Conservation (phyloP, 2,113 vertebrate species). For the Arenaria interpres region DNA sequence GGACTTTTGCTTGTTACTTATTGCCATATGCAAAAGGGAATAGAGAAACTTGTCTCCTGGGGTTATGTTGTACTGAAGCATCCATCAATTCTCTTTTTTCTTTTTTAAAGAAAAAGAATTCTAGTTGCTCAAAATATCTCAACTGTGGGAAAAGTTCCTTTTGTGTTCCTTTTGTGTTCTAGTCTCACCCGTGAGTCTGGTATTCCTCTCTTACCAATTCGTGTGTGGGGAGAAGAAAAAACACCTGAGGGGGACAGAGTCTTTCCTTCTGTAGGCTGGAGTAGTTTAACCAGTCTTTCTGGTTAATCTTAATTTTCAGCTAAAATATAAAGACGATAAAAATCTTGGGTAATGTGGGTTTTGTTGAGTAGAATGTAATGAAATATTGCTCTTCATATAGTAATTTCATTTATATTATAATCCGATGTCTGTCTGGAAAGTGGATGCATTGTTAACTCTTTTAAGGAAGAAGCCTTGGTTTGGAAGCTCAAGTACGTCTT, state of each 20-base stretch:
- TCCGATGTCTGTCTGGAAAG: neutral
- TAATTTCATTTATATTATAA: neutral
- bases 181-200: fast-evolving
- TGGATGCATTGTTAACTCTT: neutral
- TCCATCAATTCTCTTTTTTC: neutral
- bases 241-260: neutral
- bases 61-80: neutral
- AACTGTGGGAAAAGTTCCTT: neutral
- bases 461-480: neutral
- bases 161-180: too few relatives aligned
- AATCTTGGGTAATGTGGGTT: neutral
- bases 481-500: neutral
- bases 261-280: neutral
- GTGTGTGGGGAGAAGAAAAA: neutral
- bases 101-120: neutral
- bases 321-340: neutral
- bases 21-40: neutral
- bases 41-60: neutral
- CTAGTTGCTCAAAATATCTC: neutral
- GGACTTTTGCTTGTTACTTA: neutral
- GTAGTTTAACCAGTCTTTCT: neutral
- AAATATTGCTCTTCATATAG: neutral
- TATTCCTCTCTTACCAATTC: neutral
- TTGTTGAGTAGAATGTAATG: neutral
- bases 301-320: neutral